These are phyloP conservation scores for Rhopalosiphum nymphaeae DNA, from an alignment of 2,888 invertebrate species.

Conservation along the genomic window DNA sequence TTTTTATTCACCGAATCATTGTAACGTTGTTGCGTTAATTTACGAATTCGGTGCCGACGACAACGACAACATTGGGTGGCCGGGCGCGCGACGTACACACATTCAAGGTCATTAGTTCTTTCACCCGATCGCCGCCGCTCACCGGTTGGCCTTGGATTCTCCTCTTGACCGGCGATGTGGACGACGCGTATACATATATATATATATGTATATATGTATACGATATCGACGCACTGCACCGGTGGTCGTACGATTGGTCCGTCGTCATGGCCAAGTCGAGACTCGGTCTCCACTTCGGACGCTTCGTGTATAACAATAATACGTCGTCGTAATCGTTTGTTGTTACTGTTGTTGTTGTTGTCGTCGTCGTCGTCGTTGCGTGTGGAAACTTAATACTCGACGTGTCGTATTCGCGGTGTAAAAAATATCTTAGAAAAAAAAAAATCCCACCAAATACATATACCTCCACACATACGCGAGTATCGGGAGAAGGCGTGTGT, in stretches of 20 bases:
- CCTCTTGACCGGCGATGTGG: neutral
- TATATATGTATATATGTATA: too few species aligned
- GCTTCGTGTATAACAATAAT: neutral
- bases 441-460: neutral
- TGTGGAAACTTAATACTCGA: neutral
- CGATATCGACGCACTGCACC: neutral
- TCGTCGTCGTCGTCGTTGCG: neutral
- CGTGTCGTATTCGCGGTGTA: neutral
- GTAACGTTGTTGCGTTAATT: neutral
- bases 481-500: neutral
- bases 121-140: constrained; percentile 61
- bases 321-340: neutral
- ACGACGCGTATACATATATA: neutral
- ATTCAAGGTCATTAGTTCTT: constrained; percentile 66
- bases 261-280: neutral
- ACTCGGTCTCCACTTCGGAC: neutral
- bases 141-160: constrained; percentile 58
- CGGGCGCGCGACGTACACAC: neutral
- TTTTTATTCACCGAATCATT: neutral
- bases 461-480: too few species aligned
- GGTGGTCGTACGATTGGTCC: neutral
- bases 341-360: neutral
- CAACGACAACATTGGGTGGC: neutral
- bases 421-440: neutral
- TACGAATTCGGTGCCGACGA: neutral